phyloP scores from a whole-genome alignment of 2,113 vertebrate genomes.

The Tapirus terrestris region DNA sequence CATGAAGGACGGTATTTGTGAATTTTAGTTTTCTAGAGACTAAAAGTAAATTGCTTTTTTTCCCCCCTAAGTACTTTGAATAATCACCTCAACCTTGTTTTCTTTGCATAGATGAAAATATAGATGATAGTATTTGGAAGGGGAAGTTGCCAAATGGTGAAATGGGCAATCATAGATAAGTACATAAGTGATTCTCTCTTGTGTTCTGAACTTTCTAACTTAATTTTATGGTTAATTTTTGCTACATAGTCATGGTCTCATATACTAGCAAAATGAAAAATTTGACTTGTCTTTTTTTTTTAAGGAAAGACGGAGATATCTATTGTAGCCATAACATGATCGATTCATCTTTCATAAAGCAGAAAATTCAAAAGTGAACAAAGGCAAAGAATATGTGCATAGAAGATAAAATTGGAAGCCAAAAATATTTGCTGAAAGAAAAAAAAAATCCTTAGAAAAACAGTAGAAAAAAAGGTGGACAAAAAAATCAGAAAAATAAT shows the following conservation, averaged over 20 bases:
- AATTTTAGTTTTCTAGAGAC: background rate
- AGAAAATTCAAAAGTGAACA: background rate
- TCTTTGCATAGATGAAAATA: background rate
- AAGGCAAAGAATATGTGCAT: background rate
- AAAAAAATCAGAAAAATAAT: background rate
- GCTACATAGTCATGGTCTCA: background rate
- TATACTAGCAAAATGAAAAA: background rate
- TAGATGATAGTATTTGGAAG: background rate
- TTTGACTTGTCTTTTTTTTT: background rate
- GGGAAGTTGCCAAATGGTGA: background rate
- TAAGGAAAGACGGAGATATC: background rate
- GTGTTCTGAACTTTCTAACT: background rate
- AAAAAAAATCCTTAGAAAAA: background rate
- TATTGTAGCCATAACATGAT: background rate
- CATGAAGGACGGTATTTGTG: background rate
- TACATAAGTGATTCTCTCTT: background rate
- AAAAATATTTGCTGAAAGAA: background rate
- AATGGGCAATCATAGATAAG: background rate
- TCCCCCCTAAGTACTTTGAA: background rate
- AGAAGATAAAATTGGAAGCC: background rate
- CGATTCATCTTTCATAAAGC: background rate
- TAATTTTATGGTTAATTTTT: constrained; percentile 11
- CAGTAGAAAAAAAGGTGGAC: background rate
- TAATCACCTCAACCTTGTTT: background rate
- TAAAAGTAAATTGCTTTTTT: background rate